Percentiles rank a stretch among this genome's conserved stretches.
phyloP scores from a whole-genome alignment of 2,113 vertebrate genomes.

The Poecile atricapillus region DNA sequence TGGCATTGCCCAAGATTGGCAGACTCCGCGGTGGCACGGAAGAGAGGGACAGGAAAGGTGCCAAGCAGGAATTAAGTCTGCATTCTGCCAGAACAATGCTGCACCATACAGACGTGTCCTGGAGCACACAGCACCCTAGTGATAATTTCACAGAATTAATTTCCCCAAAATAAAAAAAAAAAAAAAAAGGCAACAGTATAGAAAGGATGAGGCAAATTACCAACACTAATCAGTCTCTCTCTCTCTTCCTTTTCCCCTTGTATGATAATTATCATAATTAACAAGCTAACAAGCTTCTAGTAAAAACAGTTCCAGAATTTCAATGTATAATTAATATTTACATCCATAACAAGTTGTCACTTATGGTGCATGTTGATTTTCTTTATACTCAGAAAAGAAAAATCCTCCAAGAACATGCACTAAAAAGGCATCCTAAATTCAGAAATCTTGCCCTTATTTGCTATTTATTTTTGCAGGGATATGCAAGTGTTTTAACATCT shows the following conservation, averaged over 20 bases:
- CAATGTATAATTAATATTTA: conserved; percentile 72
- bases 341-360: conserved; percentile 64
- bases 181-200: conserved; percentile 5
- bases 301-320: conserved; percentile 69
- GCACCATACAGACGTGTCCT: not conserved
- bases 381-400: conserved; percentile 1
- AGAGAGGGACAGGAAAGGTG: conserved; percentile 34
- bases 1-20: not conserved
- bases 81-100: conserved; percentile 32
- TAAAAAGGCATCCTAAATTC: conserved; percentile 12
- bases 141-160: conserved; percentile 68
- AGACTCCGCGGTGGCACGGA: not conserved
- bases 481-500: conserved; percentile 13
- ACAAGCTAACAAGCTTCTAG: conserved; percentile 64
- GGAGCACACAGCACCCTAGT: conserved; percentile 39
- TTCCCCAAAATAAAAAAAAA: conserved; percentile 36
- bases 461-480: conserved; percentile 18
- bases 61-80: conserved; percentile 57
- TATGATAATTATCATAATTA: conserved; percentile 69
- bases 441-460: conserved; percentile 13
- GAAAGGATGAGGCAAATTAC: conserved; percentile 58
- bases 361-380: conserved; percentile 44
- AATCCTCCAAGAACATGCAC: not conserved
- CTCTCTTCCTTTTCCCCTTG: conserved; percentile 57
- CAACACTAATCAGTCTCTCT: conserved; percentile 58